Base-by-base conservation (phyloP, 1,140 invertebrate species). In the Tetramorium alpestre region DNA sequence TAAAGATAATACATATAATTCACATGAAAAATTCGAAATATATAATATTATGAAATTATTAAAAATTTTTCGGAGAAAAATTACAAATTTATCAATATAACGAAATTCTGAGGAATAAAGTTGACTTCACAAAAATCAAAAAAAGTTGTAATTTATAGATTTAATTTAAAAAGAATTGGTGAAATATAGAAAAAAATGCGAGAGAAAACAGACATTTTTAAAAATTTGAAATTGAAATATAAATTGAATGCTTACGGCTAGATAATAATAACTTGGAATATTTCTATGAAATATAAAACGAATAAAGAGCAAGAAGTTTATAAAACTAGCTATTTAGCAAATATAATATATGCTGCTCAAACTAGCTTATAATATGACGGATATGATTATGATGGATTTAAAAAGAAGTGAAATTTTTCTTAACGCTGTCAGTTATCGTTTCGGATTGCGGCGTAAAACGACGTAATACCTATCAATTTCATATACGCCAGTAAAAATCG, bases 381-480 rank as follows among this genome's bases (percentile, higher is more conserved):
- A 33, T 33, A 77, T 64, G 25, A 78, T 41, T 33, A 77, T 64
- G 25, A 78, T 41, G 6, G 41, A 11, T 51, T 67, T 11, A 60
- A 51, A 49, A 65, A 78, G 28, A 78, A 65, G 51, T 44, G n/a
- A 38, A 49, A 80, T 67, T 67, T 38, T 28, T 67, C 8, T 7
- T 49, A 80, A 65, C 60, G 25, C 41, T 80, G 76, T 60, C 54
- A 38, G 7, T 60, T n/a, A 69, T 81, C n/a, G 33, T 51, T 65
- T 78, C 33, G 2, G 28, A 81, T 81, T 81, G 33, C 33, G 22
- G 28, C 10, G n/a, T 4, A 65, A 67, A 67, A 47, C 18, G 38
- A 22, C 33, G 13, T 28, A 41, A 25, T 41, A 70, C 41, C 47
- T 67, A 47, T 78, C 44, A 44, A 41, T 78, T 78, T 65, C 28